These are phyloP conservation scores for Lonchura striata DNA, from an alignment of 2,113 vertebrate genomes.

Conservation along the genomic window DNA sequence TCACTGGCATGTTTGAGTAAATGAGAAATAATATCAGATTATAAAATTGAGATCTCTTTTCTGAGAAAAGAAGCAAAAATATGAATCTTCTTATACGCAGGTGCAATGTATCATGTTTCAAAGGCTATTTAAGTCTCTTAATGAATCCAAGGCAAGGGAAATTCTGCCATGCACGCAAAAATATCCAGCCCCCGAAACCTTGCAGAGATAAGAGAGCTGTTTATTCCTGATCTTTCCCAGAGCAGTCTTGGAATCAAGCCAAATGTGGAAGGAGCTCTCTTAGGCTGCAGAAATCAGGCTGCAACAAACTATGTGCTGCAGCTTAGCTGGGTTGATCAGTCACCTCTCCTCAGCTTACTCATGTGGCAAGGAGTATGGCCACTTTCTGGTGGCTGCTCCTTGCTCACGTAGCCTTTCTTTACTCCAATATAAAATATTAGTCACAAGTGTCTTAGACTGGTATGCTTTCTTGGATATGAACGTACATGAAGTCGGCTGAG, in stretches of 20 bases:
- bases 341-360: background rate
- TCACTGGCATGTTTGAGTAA: background rate
- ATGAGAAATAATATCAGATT: background rate
- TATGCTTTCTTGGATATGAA: background rate
- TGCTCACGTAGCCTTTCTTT: background rate
- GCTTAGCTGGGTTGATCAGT: background rate
- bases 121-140: background rate
- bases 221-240: background rate
- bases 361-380: background rate
- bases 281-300: background rate
- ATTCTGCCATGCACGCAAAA: background rate
- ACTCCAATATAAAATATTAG: background rate
- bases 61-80: background rate
- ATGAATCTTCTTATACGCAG: background rate
- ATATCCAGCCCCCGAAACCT: background rate
- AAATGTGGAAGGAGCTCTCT: background rate
- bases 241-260: background rate
- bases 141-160: background rate
- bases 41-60: background rate
- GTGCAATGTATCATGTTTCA: constrained; percentile 2
- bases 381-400: background rate
- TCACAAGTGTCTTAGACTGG: background rate
- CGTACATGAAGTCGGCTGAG: background rate
- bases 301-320: rapidly evolving
- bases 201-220: background rate